Base-by-base conservation (phyloP, 2,113 vertebrate genomes). In the Poeciliopsis retropinna region DNA sequence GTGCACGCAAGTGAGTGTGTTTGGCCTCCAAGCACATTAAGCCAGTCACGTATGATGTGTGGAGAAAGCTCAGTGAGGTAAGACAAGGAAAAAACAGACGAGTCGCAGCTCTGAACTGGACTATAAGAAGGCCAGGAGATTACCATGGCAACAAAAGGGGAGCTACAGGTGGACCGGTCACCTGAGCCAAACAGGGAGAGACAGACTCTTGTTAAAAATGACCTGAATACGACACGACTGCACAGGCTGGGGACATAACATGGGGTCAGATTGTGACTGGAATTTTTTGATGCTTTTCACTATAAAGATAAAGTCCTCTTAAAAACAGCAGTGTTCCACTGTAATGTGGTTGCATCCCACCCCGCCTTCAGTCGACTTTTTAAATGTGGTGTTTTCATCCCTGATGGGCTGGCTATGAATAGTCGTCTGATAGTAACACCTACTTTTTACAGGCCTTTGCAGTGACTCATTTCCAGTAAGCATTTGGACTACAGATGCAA, bases 201-300 rank as follows among this genome's bases (percentile, higher is more conserved):
- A 89, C 88, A 90, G 89, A 86, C 69, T 83, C 91, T 92, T 91
- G 90, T 91, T 91, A 93, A 92, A 93, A 90, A 90, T 89, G 91
- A 92, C 90, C 93, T 92, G 79, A 89, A 92, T 93, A 92, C 80
- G 85, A 92, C 90, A 88, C 82, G 22, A 87, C 88, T 78, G 89
- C 81, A 89, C 84, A 85, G 86, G 70, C 86, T 78, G 84, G 73
- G 82, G 88, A 85, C 80, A 79, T 76, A 89, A 91, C 88, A 91
- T 44, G 88, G 82, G 88, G 86, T 89, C 89, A 87, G 83, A 84
- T 37, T 88, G 88, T 89, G 92, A 91, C 88, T 80, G 70, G 91
- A 87, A 89, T 93, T 81, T 57, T 83, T 83, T 84, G 87, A 91
- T 85, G 89, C 76, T 83, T 89, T 78, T 54, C 51, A 66, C 78